Percentiles rank a stretch among this genome's conserved stretches.
phyloP scores from a whole-genome alignment of 2,797 vertebrate species.

The Bovichtus variegatus region DNA sequence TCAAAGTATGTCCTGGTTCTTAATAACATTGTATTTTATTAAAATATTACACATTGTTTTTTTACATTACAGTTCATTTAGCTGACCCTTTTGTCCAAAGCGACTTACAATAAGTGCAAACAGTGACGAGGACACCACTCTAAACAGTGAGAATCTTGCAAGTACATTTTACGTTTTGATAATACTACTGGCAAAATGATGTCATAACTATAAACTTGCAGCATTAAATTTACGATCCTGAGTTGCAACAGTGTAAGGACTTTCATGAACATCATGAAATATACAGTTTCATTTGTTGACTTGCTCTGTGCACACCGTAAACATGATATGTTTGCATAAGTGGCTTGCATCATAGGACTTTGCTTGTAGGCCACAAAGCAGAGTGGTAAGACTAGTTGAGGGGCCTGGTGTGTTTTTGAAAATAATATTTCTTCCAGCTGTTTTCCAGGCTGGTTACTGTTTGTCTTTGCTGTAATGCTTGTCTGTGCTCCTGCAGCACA shows the following conservation, averaged over 20 bases:
- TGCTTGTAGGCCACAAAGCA: background rate
- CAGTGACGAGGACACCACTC: too few species aligned
- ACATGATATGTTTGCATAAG: background rate
- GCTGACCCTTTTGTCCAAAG: too few species aligned
- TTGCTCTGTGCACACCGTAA: background rate
- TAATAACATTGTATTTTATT: background rate
- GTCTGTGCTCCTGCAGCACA: background rate
- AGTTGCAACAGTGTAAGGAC: background rate
- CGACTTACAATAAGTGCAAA: too few species aligned
- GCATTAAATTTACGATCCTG: background rate
- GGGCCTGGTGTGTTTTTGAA: background rate
- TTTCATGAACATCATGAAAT: background rate
- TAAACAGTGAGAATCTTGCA: too few species aligned
- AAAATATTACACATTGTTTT: background rate
- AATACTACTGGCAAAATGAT: background rate
- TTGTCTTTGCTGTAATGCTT: background rate
- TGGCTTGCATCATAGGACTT: background rate
- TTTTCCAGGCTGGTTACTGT: background rate
- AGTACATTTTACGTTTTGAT: too few species aligned
- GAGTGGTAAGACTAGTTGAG: background rate
- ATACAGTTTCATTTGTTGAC: background rate
- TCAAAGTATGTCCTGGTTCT: background rate
- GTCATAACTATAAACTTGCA: background rate
- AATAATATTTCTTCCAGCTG: background rate
- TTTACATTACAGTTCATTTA: too few species aligned